Conservation (phyloP, 2,797 vertebrate genomes). For the Dallia pectoralis region DNA sequence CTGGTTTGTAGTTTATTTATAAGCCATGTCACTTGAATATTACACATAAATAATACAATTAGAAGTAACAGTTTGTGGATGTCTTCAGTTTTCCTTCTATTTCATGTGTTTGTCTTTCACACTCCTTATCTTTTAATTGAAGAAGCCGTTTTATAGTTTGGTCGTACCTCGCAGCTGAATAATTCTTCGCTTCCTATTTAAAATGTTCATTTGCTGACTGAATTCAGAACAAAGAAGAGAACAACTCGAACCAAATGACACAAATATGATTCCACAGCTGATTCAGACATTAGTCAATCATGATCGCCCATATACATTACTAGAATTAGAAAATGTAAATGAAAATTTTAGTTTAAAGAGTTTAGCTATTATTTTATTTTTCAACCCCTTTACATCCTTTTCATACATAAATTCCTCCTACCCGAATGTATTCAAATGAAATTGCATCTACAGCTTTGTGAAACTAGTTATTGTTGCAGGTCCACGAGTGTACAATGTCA, state of each 20-base stretch:
- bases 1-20: not conserved
- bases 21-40: not conserved
- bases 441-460: too few relatives aligned
- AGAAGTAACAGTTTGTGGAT: not conserved
- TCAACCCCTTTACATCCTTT: too few relatives aligned
- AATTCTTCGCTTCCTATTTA: not conserved
- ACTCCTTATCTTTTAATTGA: not conserved
- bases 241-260: not conserved
- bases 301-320: too few relatives aligned
- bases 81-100: not conserved
- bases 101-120: not conserved
- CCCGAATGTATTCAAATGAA: too few relatives aligned
- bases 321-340: too few relatives aligned
- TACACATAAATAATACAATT: not conserved
- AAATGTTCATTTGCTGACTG: not conserved
- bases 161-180: not conserved
- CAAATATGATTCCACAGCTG: conserved; percentile 1
- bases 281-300: not conserved
- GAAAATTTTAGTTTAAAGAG: too few relatives aligned
- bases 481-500: too few relatives aligned
- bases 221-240: not conserved
- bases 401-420: too few relatives aligned
- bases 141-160: not conserved
- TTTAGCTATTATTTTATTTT: too few relatives aligned
- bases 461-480: too few relatives aligned